These are phyloP conservation scores for Pristis pectinata DNA, from an alignment of 2,797 vertebrate genomes.

Conservation along the genomic window DNA sequence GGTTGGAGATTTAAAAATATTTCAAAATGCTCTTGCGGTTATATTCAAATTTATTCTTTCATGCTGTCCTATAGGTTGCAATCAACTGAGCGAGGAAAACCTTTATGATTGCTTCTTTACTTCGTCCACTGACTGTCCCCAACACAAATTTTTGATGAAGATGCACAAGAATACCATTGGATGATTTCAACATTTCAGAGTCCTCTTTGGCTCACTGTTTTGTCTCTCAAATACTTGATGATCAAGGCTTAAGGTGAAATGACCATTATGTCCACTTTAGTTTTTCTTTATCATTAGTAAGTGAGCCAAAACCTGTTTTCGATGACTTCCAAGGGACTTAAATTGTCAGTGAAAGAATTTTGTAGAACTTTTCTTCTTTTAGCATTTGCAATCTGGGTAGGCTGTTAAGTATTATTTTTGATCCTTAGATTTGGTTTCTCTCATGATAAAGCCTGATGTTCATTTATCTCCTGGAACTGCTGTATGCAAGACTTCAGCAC, in stretches of 20 bases:
- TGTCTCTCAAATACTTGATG: not conserved
- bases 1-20: not conserved
- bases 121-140: too few relatives aligned
- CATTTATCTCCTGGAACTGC: conserved; percentile 5
- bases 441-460: not conserved
- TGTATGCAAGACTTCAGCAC: conserved; percentile 21
- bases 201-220: conserved; percentile 14
- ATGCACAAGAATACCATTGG: too few relatives aligned
- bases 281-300: conserved; percentile 6
- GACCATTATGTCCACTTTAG: not conserved
- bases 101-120: not conserved
- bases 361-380: not conserved
- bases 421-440: not conserved
- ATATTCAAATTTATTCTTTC: not conserved
- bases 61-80: not conserved
- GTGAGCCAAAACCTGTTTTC: not conserved
- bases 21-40: not conserved
- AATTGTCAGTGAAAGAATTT: not conserved
- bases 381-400: not conserved
- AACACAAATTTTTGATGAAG: not conserved
- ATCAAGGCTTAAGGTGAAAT: not conserved
- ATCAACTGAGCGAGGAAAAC: not conserved
- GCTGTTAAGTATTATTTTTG: not conserved
- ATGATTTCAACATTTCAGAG: conserved; percentile 9
- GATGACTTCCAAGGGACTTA: not conserved